phyloP scores from a whole-genome alignment of 2,797 vertebrate species.

The Dryobates pubescens region DNA sequence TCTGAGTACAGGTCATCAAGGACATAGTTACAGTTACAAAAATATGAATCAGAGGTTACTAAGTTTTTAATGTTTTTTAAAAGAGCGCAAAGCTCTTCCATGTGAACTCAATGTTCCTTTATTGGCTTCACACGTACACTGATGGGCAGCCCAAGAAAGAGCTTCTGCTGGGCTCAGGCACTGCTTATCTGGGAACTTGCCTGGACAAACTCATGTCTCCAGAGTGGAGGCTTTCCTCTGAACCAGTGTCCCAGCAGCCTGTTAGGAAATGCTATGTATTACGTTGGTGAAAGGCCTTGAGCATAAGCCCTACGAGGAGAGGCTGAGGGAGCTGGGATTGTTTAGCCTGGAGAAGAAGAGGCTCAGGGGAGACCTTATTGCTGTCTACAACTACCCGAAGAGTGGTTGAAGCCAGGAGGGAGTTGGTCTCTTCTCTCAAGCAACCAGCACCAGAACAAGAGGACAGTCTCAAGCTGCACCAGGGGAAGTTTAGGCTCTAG shows the following conservation, averaged over 20 bases:
- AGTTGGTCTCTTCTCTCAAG: too few relatives aligned
- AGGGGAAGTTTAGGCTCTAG: too few relatives aligned
- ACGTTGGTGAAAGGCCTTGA: too few relatives aligned
- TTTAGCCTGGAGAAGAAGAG: too few relatives aligned
- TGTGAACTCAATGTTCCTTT: not conserved
- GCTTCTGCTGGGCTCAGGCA: fast-evolving
- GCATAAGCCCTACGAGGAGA: too few relatives aligned
- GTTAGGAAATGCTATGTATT: not conserved
- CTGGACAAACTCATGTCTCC: not conserved
- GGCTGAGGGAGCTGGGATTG: too few relatives aligned
- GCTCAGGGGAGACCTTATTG: too few relatives aligned
- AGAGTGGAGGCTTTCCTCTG: not conserved
- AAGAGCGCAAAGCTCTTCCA: not conserved
- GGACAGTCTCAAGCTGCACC: too few relatives aligned
- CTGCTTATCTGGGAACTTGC: not conserved
- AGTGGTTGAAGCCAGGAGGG: too few relatives aligned
- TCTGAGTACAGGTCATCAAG: fast-evolving
- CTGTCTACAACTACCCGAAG: too few relatives aligned
- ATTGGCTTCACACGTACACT: not conserved
- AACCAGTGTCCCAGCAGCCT: not conserved
- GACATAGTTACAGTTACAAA: not conserved
- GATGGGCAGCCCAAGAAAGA: not conserved
- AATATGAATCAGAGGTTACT: not conserved
- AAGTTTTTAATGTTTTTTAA: not conserved
- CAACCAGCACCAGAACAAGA: too few relatives aligned